These are phyloP conservation scores for Drosophila tanythrix DNA, from an alignment of 2,888 invertebrate species.

Conservation along the genomic window DNA sequence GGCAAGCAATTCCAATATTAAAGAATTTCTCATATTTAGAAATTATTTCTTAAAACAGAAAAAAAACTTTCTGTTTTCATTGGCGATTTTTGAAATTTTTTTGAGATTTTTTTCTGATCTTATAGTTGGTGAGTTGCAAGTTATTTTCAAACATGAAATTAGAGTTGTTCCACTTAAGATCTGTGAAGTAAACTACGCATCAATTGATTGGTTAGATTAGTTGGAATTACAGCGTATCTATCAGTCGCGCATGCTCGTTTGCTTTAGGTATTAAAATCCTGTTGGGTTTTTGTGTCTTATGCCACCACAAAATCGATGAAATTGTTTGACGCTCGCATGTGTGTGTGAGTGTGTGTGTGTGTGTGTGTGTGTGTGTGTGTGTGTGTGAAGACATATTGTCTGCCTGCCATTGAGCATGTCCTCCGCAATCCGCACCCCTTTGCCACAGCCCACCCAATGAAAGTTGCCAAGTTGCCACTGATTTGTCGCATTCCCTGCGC, in stretches of 20 bases:
- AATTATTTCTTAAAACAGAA: background rate
- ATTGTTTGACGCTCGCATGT: constrained; percentile 57
- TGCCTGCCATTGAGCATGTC: constrained; percentile 27
- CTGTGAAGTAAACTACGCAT: background rate
- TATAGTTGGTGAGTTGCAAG: background rate
- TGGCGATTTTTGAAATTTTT: background rate
- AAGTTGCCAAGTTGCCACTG: constrained; percentile 59
- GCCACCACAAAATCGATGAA: constrained; percentile 65
- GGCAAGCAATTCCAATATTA: background rate
- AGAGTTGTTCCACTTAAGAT: too few relatives aligned
- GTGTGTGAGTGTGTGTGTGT: constrained; percentile 11
- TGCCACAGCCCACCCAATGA: constrained; percentile 1
- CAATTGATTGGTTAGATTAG: background rate
- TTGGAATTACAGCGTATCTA: background rate
- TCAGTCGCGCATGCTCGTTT: background rate
- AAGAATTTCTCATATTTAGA: background rate
- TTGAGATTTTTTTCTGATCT: background rate
- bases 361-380: constrained; percentile 7
- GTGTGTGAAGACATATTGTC: constrained; percentile 22
- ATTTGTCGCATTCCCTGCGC: constrained; percentile 76
- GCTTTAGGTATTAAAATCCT: background rate
- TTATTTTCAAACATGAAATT: background rate
- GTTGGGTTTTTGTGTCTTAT: constrained; percentile 18
- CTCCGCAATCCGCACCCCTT: background rate
- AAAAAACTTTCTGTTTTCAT: background rate